Percentiles rank a stretch among this genome's conserved stretches.
Evolutionary conservation across 2,888 invertebrate genomes (phyloP).

Genomic region (Drosophila anomelani): DNA sequence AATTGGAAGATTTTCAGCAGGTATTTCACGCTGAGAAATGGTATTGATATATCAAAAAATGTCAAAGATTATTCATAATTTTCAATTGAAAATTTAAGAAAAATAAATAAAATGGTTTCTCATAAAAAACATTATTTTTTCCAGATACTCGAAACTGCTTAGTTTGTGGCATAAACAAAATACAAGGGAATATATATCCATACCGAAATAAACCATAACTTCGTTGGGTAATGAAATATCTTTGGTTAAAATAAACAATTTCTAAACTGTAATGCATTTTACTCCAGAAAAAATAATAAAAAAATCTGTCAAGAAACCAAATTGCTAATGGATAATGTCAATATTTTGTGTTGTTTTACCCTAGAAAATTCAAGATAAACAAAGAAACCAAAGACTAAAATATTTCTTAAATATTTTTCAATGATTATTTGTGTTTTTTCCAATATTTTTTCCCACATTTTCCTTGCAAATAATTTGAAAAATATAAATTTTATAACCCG

Average conservation of each 20-base stretch:
- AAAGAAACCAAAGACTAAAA: neutral
- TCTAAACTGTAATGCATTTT: neutral
- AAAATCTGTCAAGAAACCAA: constrained; percentile 3
- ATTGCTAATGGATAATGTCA: constrained; percentile 1
- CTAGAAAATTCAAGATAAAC: neutral
- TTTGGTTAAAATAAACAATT: constrained; percentile 5
- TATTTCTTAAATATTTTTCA: neutral
- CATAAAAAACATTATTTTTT: neutral
- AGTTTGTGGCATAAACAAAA: neutral
- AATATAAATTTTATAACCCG: too few species aligned
- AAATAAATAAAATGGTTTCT: too few species aligned
- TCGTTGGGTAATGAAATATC: neutral
- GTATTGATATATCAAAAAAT: neutral
- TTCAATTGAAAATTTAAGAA: neutral
- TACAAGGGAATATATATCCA: neutral
- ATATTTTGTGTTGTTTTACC: neutral
- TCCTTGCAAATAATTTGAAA: too few species aligned
- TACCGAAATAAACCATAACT: neutral
- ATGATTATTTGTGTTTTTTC: too few species aligned
- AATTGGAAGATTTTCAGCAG: constrained; percentile 1
- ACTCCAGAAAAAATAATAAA: constrained; percentile 1
- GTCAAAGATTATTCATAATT: too few species aligned
- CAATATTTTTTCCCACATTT: too few species aligned
- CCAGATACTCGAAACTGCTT: neutral
- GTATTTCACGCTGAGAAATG: neutral